Evolutionary conservation across 2,113 vertebrate species (phyloP), one percentile per base, ranked within the genome.

Genomic region (Datnioides undecimradiatus): DNA sequence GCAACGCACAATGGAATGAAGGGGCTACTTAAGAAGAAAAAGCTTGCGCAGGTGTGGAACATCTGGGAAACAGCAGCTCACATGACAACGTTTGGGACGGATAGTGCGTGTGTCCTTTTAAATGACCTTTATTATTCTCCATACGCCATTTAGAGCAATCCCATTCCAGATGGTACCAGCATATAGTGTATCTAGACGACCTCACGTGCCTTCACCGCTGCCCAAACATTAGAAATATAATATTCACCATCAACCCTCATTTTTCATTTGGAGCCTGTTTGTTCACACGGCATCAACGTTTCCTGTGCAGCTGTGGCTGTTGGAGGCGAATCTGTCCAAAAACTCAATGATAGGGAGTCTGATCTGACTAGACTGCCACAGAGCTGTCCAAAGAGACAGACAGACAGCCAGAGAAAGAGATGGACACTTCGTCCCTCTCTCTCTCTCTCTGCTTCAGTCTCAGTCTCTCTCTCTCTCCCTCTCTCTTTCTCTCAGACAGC

Each of bases 231-330:
- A 55, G 25, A 49, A 64, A 71, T 55, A 19, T 16, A 60, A 49
- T n/a, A 63, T 23, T 33, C 51, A 55, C 59, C 74, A 71, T 79
- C 66, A 27, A 55, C 68, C 64, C 29, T 73, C 41, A 29, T 75
- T 85, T 75, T 85, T 83, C 8, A 67, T 69, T 36, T 74, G 23
- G 51, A 54, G 49, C 48, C 57, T 70, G 48, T 63, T 87, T 79
- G 67, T 80, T 82, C 82, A 74, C 31, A 23, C 27, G 57, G 69
- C 19, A 33, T 64, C 46, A 48, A 43, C 16, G 21, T 76, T 86
- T 89, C 87, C 85, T 77, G 82, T 73, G 79, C 86, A 87, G 87
- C 87, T 87, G 86, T 65, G 69, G 83, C 66, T 80, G 55, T 49
- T 86, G 86, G 84, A 84, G 72, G 66, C 14, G 2, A 82, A 76